A percentile compares a stretch with the other conserved stretches of the same genome.
These are phyloP conservation scores for Parnassius orleans DNA, from an alignment of 2,888 invertebrate genomes.

Conservation along the genomic window DNA sequence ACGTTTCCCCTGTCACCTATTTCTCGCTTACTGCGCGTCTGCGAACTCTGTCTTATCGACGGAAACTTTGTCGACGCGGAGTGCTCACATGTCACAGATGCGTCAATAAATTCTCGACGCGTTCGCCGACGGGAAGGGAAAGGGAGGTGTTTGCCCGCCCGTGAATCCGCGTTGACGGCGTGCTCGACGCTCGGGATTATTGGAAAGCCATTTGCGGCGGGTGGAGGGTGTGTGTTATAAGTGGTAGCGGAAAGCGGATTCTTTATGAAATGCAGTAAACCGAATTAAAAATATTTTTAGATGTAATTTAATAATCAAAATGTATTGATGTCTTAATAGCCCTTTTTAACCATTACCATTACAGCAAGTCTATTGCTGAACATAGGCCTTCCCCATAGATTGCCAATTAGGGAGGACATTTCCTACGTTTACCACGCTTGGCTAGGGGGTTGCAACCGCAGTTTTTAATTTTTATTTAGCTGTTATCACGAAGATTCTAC, in stretches of 20 bases:
- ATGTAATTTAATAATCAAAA: too few relatives aligned
- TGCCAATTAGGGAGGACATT: too few relatives aligned
- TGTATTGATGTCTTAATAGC: too few relatives aligned
- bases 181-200: slow-evolving; percentile 45
- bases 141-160: slow-evolving; percentile 23
- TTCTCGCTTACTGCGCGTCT: background rate
- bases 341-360: too few relatives aligned
- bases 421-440: too few relatives aligned
- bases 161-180: slow-evolving; percentile 40
- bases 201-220: slow-evolving; percentile 59
- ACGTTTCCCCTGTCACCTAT: background rate
- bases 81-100: slow-evolving; percentile 20
- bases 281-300: too few relatives aligned
- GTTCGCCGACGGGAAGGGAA: slow-evolving; percentile 5
- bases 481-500: too few relatives aligned
- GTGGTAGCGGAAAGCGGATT: slow-evolving; percentile 14
- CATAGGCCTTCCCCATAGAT: too few relatives aligned
- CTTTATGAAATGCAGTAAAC: too few relatives aligned
- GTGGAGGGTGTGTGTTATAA: background rate
- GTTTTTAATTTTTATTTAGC: too few relatives aligned
- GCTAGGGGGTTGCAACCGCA: too few relatives aligned
- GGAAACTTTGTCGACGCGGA: slow-evolving; percentile 5
- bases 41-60: slow-evolving; percentile 11
- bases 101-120: slow-evolving; percentile 20
- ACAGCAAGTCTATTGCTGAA: too few relatives aligned